Conservation (phyloP, 2,797 vertebrate species). For the Myotis planiceps region DNA sequence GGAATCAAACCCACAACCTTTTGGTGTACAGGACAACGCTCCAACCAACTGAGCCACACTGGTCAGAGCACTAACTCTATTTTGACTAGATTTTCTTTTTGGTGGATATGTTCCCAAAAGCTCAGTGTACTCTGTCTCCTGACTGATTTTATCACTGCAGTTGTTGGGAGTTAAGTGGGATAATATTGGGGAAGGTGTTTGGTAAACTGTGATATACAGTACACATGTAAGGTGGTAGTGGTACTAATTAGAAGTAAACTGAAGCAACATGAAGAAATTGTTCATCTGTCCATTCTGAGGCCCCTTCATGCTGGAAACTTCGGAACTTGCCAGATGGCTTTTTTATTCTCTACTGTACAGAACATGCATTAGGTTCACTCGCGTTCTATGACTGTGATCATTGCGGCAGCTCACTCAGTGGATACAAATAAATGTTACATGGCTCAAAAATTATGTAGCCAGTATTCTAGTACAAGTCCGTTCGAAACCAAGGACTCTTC, state of each 20-base stretch:
- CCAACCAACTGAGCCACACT: neutral
- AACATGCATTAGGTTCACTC: neutral
- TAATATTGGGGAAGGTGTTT: slow-evolving; percentile 38
- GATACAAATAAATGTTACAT: neutral
- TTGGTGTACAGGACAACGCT: neutral
- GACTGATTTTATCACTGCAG: slow-evolving; percentile 27
- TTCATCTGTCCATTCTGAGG: neutral
- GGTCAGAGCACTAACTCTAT: neutral
- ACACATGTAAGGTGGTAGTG: neutral
- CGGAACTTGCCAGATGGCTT: neutral
- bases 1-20: neutral
- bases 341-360: neutral
- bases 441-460: neutral
- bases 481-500: neutral
- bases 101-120: neutral
- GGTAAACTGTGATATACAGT: slow-evolving; percentile 18
- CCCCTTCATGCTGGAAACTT: neutral
- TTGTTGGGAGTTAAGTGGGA: slow-evolving; percentile 7
- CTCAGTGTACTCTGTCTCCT: neutral
- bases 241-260: neutral
- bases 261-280: neutral
- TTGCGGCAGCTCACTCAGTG: neutral
- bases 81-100: neutral
- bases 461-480: neutral
- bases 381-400: neutral